Conservation (phyloP, 2,888 invertebrate species). For the Apamea crenata region DNA sequence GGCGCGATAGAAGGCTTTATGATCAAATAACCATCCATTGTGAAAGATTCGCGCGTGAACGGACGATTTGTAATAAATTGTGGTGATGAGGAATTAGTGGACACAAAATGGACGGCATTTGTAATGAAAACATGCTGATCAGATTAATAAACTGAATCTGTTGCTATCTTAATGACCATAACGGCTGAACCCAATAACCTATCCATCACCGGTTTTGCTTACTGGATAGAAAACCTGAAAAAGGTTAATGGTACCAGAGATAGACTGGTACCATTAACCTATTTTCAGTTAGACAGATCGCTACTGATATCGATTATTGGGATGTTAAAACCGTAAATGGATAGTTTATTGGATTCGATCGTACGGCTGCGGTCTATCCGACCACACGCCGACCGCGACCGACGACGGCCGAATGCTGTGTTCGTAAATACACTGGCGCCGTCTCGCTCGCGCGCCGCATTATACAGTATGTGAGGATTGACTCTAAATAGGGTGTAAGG, state of each 20-base stretch:
- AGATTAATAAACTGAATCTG: conserved; percentile 12
- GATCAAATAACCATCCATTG: background rate
- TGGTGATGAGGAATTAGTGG: background rate
- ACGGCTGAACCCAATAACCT: background rate
- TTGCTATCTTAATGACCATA: background rate
- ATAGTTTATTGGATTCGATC: background rate
- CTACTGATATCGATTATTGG: no score
- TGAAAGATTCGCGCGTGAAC: background rate
- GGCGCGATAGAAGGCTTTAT: background rate
- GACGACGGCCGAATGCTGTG: background rate
- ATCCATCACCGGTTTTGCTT: background rate
- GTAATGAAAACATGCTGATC: background rate
- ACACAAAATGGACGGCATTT: background rate
- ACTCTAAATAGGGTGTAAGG: no score
- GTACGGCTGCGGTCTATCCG: background rate
- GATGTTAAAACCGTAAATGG: no score
- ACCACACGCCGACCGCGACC: no score
- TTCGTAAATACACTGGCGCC: background rate
- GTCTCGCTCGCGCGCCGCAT: background rate
- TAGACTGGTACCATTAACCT: background rate
- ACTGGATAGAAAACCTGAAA: no score
- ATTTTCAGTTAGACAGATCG: no score
- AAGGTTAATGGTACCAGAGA: no score
- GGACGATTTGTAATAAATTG: conserved; percentile 34
- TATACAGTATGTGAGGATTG: background rate